Evolutionary conservation across 2,113 vertebrate species (phyloP).

Genomic region (Genyomyrus donnyi): DNA sequence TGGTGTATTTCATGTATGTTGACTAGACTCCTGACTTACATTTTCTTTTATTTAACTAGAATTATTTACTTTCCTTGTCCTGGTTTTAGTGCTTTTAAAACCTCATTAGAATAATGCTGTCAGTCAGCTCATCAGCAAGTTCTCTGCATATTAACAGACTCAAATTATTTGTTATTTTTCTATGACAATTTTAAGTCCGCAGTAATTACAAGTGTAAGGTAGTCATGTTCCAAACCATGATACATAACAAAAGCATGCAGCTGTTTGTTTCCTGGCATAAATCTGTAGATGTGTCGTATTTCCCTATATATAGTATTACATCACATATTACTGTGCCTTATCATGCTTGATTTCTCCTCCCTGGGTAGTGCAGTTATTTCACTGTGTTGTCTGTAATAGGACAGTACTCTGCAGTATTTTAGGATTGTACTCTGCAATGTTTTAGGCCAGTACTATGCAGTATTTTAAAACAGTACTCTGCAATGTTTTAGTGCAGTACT

Average conservation of each 20-base stretch:
- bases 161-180: not conserved
- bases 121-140: not conserved
- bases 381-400: not conserved
- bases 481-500: not conserved
- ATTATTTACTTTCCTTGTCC: not conserved
- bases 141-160: not conserved
- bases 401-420: not conserved
- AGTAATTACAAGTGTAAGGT: not conserved
- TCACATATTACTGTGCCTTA: not conserved
- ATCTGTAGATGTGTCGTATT: not conserved
- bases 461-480: not conserved
- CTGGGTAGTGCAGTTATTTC: not conserved
- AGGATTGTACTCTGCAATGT: not conserved
- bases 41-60: not conserved
- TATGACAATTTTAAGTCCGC: not conserved
- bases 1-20: not conserved
- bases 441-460: not conserved
- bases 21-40: not conserved
- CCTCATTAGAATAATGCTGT: not conserved
- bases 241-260: not conserved
- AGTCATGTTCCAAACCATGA: not conserved
- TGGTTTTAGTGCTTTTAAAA: not conserved
- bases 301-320: not conserved
- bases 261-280: not conserved
- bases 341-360: not conserved